Conservation (phyloP, 2,113 vertebrate genomes). For the Psittacara wagleri region DNA sequence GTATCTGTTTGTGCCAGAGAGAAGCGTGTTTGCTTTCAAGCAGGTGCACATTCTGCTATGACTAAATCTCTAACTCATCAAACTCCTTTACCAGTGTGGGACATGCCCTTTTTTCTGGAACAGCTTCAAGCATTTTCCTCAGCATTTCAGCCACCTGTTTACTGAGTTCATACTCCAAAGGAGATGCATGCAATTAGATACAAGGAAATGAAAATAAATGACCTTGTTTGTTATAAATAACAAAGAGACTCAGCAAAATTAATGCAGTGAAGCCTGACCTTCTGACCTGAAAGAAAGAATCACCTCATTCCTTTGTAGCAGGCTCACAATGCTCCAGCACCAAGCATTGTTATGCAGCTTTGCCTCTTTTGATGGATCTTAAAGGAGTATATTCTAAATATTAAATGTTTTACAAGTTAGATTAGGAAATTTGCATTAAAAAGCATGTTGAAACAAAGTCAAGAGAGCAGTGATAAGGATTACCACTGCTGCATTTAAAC, state of each 20-base stretch:
- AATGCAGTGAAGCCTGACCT: slow-evolving; percentile 79
- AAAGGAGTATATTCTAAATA: slow-evolving; percentile 73
- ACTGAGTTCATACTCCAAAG: slow-evolving; percentile 75
- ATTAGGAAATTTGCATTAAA: slow-evolving; percentile 68
- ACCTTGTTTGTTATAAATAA: slow-evolving; percentile 81
- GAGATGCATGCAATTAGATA: slow-evolving; percentile 77
- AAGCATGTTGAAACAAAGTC: slow-evolving; percentile 47
- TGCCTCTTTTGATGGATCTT: slow-evolving; percentile 69
- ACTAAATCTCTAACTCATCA: slow-evolving; percentile 75
- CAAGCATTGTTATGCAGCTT: slow-evolving; percentile 64
- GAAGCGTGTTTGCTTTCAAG: slow-evolving; percentile 69
- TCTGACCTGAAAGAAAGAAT: slow-evolving; percentile 73
- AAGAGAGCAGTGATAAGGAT: slow-evolving; percentile 29
- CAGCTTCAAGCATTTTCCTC: slow-evolving; percentile 56
- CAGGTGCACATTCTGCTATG: slow-evolving; percentile 75
- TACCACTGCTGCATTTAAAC: slow-evolving; percentile 17
- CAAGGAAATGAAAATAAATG: slow-evolving; percentile 84
- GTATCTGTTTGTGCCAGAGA: slow-evolving; percentile 63
- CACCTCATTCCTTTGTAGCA: slow-evolving; percentile 75
- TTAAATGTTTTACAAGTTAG: slow-evolving; percentile 76
- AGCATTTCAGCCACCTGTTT: slow-evolving; percentile 82
- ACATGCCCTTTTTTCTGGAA: slow-evolving; percentile 75
- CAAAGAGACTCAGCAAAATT: slow-evolving; percentile 81
- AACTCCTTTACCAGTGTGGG: slow-evolving; percentile 69
- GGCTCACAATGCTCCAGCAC: slow-evolving; percentile 63